Conservation (phyloP, 2,888 invertebrate species). For the Diachrysia chrysitis region DNA sequence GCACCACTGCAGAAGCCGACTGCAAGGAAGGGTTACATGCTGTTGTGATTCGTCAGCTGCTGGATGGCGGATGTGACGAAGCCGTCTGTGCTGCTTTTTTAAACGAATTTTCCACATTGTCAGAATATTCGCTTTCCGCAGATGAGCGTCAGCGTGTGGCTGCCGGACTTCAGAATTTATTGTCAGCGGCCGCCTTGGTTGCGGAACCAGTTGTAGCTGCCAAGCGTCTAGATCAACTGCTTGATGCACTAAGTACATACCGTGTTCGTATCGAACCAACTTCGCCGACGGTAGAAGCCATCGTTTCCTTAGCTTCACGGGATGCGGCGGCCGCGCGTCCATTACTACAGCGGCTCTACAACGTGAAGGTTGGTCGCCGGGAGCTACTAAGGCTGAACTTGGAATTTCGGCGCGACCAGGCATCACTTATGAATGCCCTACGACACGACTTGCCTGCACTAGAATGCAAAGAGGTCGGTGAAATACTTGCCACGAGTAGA, state of each 20-base stretch:
- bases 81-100: constrained; percentile 64
- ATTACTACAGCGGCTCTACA: constrained; percentile 23
- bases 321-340: constrained; percentile 49
- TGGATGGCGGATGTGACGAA: constrained; percentile 55
- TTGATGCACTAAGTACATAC: constrained; percentile 65
- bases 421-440: constrained; percentile 32
- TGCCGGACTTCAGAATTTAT: constrained; percentile 54
- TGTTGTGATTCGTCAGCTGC: constrained; percentile 69
- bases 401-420: constrained; percentile 32
- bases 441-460: constrained; percentile 36
- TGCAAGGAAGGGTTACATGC: constrained; percentile 78
- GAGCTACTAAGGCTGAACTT: constrained; percentile 35
- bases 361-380: constrained; percentile 32
- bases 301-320: constrained; percentile 57
- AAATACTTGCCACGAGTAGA: constrained; percentile 46
- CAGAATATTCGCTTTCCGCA: constrained; percentile 66
- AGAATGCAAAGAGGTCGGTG: constrained; percentile 39
- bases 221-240: constrained; percentile 55
- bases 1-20: constrained; percentile 61
- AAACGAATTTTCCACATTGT: constrained; percentile 66
- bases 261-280: constrained; percentile 58
- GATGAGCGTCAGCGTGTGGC: constrained; percentile 64
- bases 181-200: constrained; percentile 58
- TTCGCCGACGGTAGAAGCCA: constrained; percentile 60
- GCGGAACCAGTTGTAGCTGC: constrained; percentile 45